Base-by-base conservation (phyloP, 2,888 invertebrate species). In the Meteorus colon region DNA sequence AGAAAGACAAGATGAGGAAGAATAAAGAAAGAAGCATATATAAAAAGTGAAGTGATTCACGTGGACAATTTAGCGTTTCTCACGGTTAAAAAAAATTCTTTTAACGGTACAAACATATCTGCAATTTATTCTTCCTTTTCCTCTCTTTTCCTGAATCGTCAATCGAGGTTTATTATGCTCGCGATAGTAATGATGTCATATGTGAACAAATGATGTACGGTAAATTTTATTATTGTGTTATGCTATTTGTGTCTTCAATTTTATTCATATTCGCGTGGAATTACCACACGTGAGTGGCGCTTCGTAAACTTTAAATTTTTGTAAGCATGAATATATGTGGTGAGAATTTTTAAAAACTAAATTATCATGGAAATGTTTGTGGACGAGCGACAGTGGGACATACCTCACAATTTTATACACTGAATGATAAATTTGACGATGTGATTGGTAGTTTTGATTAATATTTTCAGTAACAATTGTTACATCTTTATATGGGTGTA, bases 71-170 rank as follows among this genome's bases (percentile, higher is more conserved):
- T 24, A 41, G 66, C 41, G 41, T 66, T 19, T 55, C 8, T 55
- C n/a, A 19, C 6, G 41, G 41, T 12, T 41, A 8, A 19, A 65
- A 65, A 12, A 24, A 34, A 31, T 31, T 31, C 29, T 62, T 8
- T 34, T 29, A 65, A 65, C 65, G 65, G 65, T 65, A 55, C 55
- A 37, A 65, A 65, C 37, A 37, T 19, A 16, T 65, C 34, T 63
- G 14, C 37, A n/a, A 19, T 19, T 12, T 37, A 37, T 65, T 37
- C 6, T 19, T 55, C 19, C 4, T 55, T 1, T 51, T 34, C 8
- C 4, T 34, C 8, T 34, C 34, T 24, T 8, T 55, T 55, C 8
- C 34, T 37, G 19, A 37, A 5, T 37, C 37, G 37, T 19, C 65
- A 41, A 65, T 65, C n/a, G 3, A 65, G 65, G 65, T 65, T 65